Percentiles rank a stretch among this genome's conserved stretches.
These are phyloP conservation scores for Caenorhabditis zanzibari DNA, from an alignment of 2,888 invertebrate species.

Conservation along the genomic window DNA sequence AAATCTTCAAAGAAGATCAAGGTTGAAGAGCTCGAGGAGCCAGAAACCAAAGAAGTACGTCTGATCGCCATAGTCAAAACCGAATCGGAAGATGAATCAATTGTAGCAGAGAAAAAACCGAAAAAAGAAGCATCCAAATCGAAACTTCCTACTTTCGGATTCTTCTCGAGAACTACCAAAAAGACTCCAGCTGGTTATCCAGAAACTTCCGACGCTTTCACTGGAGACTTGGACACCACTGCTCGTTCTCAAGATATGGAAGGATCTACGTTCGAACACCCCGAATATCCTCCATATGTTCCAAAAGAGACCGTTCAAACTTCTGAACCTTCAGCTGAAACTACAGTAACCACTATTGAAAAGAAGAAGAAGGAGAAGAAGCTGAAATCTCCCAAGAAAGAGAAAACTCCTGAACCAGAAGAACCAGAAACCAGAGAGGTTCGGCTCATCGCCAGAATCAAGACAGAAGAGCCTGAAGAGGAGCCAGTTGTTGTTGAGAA, in stretches of 20 bases:
- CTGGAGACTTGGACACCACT: conserved; percentile 46
- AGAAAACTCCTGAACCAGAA: conserved; percentile 6
- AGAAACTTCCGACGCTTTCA: conserved; percentile 30
- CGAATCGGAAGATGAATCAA: conserved; percentile 24
- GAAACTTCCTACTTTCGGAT: conserved; percentile 57
- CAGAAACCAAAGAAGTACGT: conserved; percentile 56
- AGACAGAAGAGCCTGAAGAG: conserved; percentile 16
- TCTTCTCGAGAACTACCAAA: conserved; percentile 48
- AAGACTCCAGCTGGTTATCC: conserved; percentile 15
- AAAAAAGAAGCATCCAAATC: conserved; percentile 27
- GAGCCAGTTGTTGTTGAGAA: conserved; percentile 10
- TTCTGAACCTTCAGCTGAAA: background rate
- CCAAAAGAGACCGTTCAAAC: conserved; percentile 16
- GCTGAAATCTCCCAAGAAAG: conserved; percentile 34
- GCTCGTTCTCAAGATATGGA: conserved; percentile 51
- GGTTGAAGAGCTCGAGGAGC: conserved; percentile 41
- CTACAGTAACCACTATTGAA: conserved; percentile 17
- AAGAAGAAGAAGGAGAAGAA: conserved; percentile 60
- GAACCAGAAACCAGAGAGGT: conserved; percentile 39
- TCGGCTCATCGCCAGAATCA: conserved; percentile 32
- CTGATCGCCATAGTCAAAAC: conserved; percentile 40
- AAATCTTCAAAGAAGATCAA: conserved; percentile 20
- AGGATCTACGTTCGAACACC: conserved; percentile 35
- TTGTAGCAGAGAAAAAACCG: conserved; percentile 16
- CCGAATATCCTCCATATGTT: conserved; percentile 42